Percentiles rank a stretch among this genome's conserved stretches.
phyloP scores from a whole-genome alignment of 2,113 vertebrate genomes.

The Oreocharis arfaki region DNA sequence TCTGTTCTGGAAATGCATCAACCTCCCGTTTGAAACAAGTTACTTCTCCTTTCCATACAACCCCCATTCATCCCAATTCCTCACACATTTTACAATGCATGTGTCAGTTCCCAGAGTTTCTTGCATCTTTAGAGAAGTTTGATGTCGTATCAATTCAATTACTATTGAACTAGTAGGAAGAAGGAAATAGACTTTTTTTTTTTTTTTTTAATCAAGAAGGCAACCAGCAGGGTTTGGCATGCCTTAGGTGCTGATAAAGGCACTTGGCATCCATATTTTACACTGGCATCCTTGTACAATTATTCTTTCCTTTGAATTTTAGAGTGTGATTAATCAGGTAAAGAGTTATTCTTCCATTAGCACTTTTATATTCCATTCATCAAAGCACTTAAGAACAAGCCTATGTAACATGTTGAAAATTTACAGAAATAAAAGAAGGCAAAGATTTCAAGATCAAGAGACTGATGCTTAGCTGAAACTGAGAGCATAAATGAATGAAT shows the following conservation, averaged over 20 bases:
- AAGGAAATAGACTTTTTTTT: neutral
- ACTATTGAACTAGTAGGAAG: neutral
- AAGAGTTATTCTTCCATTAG: neutral
- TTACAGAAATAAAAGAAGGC: neutral
- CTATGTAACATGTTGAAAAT: neutral
- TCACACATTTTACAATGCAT: neutral
- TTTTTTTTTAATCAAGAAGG: neutral
- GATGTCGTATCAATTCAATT: neutral
- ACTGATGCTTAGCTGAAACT: neutral
- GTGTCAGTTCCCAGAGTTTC: neutral
- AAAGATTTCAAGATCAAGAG: neutral
- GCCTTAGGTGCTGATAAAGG: neutral
- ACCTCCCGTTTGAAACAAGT: neutral
- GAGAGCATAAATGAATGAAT: neutral
- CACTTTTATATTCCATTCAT: neutral
- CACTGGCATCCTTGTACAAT: neutral
- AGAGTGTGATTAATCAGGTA: neutral
- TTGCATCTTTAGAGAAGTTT: neutral
- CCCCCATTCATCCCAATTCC: neutral
- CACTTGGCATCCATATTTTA: neutral
- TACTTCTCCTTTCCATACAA: neutral
- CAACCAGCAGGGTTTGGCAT: neutral
- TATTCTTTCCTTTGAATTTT: neutral
- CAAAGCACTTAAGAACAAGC: neutral
- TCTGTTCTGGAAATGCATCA: neutral